Percentiles rank a stretch among this genome's conserved stretches.
Conservation (phyloP, 2,888 invertebrate species). For the Azorinus chamasolen region DNA sequence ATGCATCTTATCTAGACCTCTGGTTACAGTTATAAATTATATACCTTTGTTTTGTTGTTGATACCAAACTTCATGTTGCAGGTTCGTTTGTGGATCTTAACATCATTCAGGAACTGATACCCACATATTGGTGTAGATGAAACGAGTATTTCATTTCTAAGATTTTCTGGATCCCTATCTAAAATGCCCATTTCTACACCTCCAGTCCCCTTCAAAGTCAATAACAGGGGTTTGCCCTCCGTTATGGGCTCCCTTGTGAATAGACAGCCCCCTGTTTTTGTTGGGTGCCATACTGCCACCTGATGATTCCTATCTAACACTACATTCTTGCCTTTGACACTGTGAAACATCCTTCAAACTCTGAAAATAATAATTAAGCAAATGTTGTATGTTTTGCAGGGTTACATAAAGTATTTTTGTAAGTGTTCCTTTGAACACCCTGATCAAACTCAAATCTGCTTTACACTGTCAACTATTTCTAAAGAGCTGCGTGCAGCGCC, state of each 20-base stretch:
- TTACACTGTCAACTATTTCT: too few relatives aligned
- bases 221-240: constrained; percentile 3
- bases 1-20: too few relatives aligned
- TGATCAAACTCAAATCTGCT: too few relatives aligned
- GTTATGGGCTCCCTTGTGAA: constrained; percentile 22
- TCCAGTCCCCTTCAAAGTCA: constrained; percentile 39
- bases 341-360: constrained; percentile 43
- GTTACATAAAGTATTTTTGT: too few relatives aligned
- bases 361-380: too few relatives aligned
- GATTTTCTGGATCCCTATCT: constrained; percentile 15
- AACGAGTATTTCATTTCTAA: constrained; percentile 1
- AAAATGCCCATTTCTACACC: constrained; percentile 46
- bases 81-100: constrained; percentile 47
- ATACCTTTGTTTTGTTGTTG: constrained; percentile 31
- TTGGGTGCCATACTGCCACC: constrained; percentile 40
- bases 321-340: constrained; percentile 46
- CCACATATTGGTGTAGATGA: background rate
- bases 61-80: constrained; percentile 38
- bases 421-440: too few relatives aligned
- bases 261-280: constrained; percentile 34
- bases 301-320: constrained; percentile 16
- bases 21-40: background rate
- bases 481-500: too few relatives aligned
- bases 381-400: too few relatives aligned
- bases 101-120: constrained; percentile 54